Conservation (phyloP, 2,113 vertebrate species). For the Antechinus flavipes region DNA sequence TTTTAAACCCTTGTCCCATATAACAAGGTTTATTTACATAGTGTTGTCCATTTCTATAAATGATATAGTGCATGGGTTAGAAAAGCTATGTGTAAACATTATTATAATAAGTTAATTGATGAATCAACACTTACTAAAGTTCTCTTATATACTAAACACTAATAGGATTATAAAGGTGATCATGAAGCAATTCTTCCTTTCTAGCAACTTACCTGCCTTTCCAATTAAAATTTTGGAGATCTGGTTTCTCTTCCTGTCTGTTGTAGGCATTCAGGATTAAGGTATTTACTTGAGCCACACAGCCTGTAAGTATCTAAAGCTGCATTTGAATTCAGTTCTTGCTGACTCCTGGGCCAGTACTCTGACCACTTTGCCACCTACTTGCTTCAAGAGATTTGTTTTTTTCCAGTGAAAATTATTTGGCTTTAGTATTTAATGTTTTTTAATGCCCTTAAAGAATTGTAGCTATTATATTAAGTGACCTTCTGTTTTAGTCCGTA, state of each 20-base stretch:
- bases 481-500: neutral
- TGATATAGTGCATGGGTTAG: neutral
- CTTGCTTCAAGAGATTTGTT: neutral
- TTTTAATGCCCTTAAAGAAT: neutral
- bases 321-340: neutral
- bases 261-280: neutral
- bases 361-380: neutral
- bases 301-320: neutral
- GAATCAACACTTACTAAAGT: neutral
- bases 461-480: neutral
- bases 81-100: neutral
- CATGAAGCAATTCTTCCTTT: neutral
- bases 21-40: neutral
- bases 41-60: neutral
- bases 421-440: neutral
- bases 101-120: neutral
- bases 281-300: neutral
- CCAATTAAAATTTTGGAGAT: conserved; percentile 1
- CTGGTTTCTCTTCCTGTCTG: conserved; percentile 33
- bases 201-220: conserved; percentile 13
- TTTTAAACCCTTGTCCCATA: neutral
- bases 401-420: neutral
- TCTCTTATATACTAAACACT: neutral
- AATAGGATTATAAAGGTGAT: neutral
- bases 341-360: neutral